Conservation (phyloP, 2,888 invertebrate species). For the Lissonota sp. region DNA sequence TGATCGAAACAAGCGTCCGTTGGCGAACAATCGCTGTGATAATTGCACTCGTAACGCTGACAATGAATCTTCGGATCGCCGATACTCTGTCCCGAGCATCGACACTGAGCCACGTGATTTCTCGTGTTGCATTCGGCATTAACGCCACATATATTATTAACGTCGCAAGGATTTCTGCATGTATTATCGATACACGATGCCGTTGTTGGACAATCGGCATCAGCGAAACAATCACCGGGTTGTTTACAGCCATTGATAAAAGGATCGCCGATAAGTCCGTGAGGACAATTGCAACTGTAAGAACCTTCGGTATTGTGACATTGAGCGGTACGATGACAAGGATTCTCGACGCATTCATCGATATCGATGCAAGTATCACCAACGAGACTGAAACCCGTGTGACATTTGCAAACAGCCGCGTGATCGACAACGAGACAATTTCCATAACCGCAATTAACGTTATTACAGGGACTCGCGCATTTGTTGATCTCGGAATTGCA, state of each 20-base stretch:
- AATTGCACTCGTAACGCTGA: constrained; percentile 90
- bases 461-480: constrained; percentile 93
- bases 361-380: constrained; percentile 91
- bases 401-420: constrained; percentile 90
- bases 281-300: constrained; percentile 90
- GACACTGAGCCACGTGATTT: constrained; percentile 90
- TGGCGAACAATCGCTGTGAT: constrained; percentile 90
- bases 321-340: constrained; percentile 91
- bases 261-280: constrained; percentile 92
- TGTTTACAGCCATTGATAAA: constrained; percentile 90
- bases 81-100: constrained; percentile 90
- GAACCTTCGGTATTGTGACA: constrained; percentile 93
- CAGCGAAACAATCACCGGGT: constrained; percentile 92
- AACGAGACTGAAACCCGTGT: constrained; percentile 89
- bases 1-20: constrained; percentile 91
- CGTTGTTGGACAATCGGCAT: constrained; percentile 91
- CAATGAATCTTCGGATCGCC: constrained; percentile 91
- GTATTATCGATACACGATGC: constrained; percentile 91
- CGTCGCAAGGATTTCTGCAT: constrained; percentile 92
- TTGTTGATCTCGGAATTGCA: constrained; percentile 91
- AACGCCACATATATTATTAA: constrained; percentile 88
- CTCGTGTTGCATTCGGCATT: constrained; percentile 91
- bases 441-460: constrained; percentile 92
- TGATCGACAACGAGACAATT: constrained; percentile 91
- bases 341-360: constrained; percentile 91